Conservation (phyloP, 2,888 invertebrate genomes). For the Agrypnus murinus region DNA sequence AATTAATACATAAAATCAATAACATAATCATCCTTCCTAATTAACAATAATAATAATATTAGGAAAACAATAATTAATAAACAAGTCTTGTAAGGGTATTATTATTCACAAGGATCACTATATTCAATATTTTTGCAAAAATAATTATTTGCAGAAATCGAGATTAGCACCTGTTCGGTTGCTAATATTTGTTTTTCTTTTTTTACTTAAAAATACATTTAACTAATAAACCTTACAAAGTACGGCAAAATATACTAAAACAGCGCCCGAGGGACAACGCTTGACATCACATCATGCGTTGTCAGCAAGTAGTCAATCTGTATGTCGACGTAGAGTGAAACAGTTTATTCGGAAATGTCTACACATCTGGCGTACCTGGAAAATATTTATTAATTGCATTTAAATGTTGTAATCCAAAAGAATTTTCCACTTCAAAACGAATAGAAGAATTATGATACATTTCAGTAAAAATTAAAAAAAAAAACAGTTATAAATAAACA, state of each 20-base stretch:
- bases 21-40: constrained; percentile 20
- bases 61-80: constrained; percentile 34
- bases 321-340: constrained; percentile 76
- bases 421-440: no score
- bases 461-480: no score
- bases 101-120: no score
- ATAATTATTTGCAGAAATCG: not conserved
- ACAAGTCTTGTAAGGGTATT: constrained; percentile 16
- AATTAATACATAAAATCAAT: constrained; percentile 35
- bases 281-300: constrained; percentile 67
- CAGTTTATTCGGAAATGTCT: constrained; percentile 92
- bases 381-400: constrained; percentile 58
- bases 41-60: constrained; percentile 35
- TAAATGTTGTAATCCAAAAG: no score
- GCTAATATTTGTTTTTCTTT: no score
- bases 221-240: constrained; percentile 29
- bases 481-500: no score
- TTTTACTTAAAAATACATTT: constrained; percentile 5
- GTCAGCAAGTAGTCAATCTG: constrained; percentile 71
- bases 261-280: constrained; percentile 69
- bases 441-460: no score
- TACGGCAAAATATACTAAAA: constrained; percentile 20
- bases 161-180: not conserved
- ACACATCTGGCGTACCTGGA: constrained; percentile 97
- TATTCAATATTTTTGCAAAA: no score